Evolutionary conservation across 2,113 vertebrate species (phyloP), one percentile per base, ranked within the genome.

Genomic region (Rallus limicola): DNA sequence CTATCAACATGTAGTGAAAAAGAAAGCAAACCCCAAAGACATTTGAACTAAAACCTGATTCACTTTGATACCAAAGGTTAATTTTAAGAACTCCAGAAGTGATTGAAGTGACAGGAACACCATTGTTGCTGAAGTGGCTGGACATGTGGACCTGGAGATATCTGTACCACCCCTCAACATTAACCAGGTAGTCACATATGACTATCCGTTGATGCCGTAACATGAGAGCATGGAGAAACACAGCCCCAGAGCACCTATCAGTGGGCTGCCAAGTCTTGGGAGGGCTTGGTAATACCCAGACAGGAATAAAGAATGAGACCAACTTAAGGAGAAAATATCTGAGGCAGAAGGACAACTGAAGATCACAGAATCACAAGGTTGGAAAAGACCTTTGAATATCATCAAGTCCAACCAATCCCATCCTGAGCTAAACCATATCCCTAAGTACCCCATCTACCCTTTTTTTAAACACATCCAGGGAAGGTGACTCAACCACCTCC

Each of bases 171-270:
- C 25, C 25, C 33, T 68, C 33, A 76, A 38, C 56, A 29, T 26
- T 38, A 59, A 53, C 31, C 34, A 53, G 29, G 11, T 6, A 58
- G 50, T 36, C 48, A 33, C 29, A 15, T 23, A 2, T 16, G 12
- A 24, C 48, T 84, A 5, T 14, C n/a, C 31, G 23, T 15, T 29
- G 69, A 52, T 13, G 17, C 0, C 21, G 14, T 46, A n/a, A 53
- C 4, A 7, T 19, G 40, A n/a, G 8, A 59, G 8, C 46, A n/a
- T 16, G 28, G 46, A 46, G 16, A 71, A 82, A 24, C 31, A 58
- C n/a, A 71, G 31, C 8, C 65, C 34, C 36, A 68, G 18, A 44
- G 36, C 46, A 75, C 5, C 18, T 85, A 0, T 1, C 3, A 0
- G 11, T 63, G 40, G 9, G 52, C 46, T 88, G n/a, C 15, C 67